A percentile compares a stretch with the other conserved stretches of the same genome.
These are phyloP conservation scores for Ochropleura leucogaster DNA, from an alignment of 2,888 invertebrate species.

Conservation along the genomic window DNA sequence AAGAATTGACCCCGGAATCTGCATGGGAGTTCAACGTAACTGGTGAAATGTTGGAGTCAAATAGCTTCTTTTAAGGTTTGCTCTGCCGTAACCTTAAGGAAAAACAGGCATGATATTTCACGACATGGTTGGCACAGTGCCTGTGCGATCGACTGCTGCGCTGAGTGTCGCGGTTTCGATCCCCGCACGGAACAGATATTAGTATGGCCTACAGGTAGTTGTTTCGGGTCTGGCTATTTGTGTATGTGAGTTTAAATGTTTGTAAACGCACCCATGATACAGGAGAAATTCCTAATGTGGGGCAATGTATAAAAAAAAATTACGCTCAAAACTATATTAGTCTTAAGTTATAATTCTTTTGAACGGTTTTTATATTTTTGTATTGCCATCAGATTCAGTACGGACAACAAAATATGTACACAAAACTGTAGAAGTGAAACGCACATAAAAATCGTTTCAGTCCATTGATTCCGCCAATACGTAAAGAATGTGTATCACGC, in stretches of 20 bases:
- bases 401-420: background rate
- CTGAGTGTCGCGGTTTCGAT: too few species aligned
- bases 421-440: slow-evolving; percentile 20
- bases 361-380: background rate
- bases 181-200: too few species aligned
- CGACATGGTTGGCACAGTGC: too few species aligned
- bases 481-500: slow-evolving; percentile 38
- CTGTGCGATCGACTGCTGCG: too few species aligned
- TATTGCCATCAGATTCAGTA: background rate
- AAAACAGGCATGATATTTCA: background rate
- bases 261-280: too few species aligned
- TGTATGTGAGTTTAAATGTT: too few species aligned
- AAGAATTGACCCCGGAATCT: too few species aligned
- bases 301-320: too few species aligned
- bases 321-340: background rate
- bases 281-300: too few species aligned
- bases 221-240: too few species aligned
- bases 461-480: slow-evolving; percentile 39
- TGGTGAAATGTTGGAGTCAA: background rate
- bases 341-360: background rate
- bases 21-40: background rate
- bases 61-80: too few species aligned
- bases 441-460: slow-evolving; percentile 29
- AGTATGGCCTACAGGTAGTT: too few species aligned
- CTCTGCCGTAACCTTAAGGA: background rate